These are phyloP conservation scores for Eutolmus rufibarbis DNA, from an alignment of 2,888 invertebrate species.

Conservation along the genomic window DNA sequence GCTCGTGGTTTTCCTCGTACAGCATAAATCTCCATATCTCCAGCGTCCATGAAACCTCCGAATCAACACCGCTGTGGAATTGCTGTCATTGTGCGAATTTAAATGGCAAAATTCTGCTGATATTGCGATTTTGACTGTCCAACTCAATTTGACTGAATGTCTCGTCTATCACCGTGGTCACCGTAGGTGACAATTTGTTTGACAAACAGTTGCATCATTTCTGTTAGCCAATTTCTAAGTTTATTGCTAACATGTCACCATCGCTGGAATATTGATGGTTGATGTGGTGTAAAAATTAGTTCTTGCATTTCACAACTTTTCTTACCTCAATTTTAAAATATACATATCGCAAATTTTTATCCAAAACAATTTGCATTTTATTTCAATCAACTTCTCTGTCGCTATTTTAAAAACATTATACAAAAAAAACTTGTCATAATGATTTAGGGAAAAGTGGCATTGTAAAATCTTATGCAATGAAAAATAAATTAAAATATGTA, in stretches of 20 bases:
- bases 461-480: too few species aligned
- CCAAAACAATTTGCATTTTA: too few species aligned
- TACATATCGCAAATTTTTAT: too few species aligned
- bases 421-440: too few species aligned
- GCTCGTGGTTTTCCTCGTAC: neutral
- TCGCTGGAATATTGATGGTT: neutral
- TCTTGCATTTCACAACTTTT: neutral
- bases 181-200: conserved; percentile 2
- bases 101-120: neutral
- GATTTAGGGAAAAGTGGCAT: too few species aligned
- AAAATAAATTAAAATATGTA: too few species aligned
- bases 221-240: neutral
- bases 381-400: too few species aligned
- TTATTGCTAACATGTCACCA: neutral
- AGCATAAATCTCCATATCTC: neutral
- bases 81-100: neutral
- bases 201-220: neutral
- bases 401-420: too few species aligned
- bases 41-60: neutral
- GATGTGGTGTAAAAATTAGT: neutral
- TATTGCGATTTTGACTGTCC: conserved; percentile 6
- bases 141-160: neutral
- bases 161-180: neutral
- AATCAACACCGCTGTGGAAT: conserved; percentile 2
- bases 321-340: too few species aligned